A percentile compares a stretch with the other conserved stretches of the same genome.
phyloP scores from a whole-genome alignment of 1,140 invertebrate species.

The Drosophila subobscura region DNA sequence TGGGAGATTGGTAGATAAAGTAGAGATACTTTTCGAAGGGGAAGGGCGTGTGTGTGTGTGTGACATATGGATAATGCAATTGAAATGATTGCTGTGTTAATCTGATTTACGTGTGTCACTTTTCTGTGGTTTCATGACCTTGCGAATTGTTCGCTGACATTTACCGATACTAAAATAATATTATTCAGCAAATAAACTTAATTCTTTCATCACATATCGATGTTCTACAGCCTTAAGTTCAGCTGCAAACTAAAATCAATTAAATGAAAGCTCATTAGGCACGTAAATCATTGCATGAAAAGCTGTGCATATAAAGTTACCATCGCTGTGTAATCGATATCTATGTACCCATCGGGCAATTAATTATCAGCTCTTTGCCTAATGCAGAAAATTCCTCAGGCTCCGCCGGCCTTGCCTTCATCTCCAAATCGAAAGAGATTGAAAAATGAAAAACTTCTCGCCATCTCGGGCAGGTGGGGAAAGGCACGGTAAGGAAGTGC shows the following conservation, averaged over 20 bases:
- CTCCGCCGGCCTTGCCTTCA: neutral
- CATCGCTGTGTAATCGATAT: slow-evolving; percentile 40
- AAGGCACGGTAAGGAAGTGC: slow-evolving; percentile 2
- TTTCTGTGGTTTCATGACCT: neutral
- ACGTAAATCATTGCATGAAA: slow-evolving; percentile 29
- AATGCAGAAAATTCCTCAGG: slow-evolving; percentile 15
- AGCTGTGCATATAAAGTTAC: slow-evolving; percentile 28
- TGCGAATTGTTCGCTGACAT: neutral
- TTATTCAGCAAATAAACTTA: neutral
- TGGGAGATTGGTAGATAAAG: neutral
- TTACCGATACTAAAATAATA: neutral
- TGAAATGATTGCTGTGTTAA: slow-evolving; percentile 10
- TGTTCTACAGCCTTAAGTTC: too few relatives aligned
- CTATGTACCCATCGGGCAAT: slow-evolving; percentile 25
- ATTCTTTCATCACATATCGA: neutral
- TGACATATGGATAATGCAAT: slow-evolving; percentile 17
- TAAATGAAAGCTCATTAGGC: slow-evolving; percentile 20
- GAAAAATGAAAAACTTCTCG: slow-evolving; percentile 39
- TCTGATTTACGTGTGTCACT: neutral
- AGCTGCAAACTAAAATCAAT: slow-evolving; percentile 4
- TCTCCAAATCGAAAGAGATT: slow-evolving; percentile 5
- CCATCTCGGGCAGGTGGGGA: slow-evolving; percentile 8
- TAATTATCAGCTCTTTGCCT: slow-evolving; percentile 42
- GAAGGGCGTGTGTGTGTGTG: too few relatives aligned
- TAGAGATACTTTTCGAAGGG: neutral